Conservation (phyloP, 2,888 invertebrate species). For the Stomorhina lunata region DNA sequence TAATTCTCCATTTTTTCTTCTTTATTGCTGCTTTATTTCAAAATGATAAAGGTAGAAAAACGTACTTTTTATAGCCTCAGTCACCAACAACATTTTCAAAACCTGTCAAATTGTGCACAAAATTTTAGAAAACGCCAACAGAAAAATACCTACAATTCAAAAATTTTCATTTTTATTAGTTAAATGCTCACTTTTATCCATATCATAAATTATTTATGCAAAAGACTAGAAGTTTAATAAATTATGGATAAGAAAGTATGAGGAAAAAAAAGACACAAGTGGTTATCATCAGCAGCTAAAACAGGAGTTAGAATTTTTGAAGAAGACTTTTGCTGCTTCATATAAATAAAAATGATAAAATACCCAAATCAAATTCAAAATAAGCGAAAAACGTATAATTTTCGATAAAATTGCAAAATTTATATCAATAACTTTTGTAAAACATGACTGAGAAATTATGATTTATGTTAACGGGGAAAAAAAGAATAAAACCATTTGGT, state of each 20-base stretch:
- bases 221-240: conserved; percentile 42
- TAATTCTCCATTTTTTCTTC: background rate
- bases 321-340: background rate
- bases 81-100: too few relatives aligned
- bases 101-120: background rate
- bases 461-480: conserved; percentile 45
- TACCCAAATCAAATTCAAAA: background rate
- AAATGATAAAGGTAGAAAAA: conserved; percentile 8
- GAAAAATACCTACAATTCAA: conserved; percentile 28
- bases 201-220: conserved; percentile 55
- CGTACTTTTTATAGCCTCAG: background rate
- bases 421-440: conserved; percentile 64
- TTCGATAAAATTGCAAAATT: conserved; percentile 50
- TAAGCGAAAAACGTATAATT: conserved; percentile 10
- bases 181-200: conserved; percentile 38
- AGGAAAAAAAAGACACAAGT: conserved; percentile 58
- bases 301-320: conserved; percentile 11
- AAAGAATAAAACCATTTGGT: conserved; percentile 42
- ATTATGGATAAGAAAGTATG: conserved; percentile 49
- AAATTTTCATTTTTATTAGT: conserved; percentile 38
- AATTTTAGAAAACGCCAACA: background rate
- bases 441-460: conserved; percentile 63
- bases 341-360: background rate
- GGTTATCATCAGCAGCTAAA: conserved; percentile 43
- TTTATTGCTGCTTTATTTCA: background rate